Conservation (phyloP, 2,113 vertebrate genomes). For the Mesitornis unicolor region DNA sequence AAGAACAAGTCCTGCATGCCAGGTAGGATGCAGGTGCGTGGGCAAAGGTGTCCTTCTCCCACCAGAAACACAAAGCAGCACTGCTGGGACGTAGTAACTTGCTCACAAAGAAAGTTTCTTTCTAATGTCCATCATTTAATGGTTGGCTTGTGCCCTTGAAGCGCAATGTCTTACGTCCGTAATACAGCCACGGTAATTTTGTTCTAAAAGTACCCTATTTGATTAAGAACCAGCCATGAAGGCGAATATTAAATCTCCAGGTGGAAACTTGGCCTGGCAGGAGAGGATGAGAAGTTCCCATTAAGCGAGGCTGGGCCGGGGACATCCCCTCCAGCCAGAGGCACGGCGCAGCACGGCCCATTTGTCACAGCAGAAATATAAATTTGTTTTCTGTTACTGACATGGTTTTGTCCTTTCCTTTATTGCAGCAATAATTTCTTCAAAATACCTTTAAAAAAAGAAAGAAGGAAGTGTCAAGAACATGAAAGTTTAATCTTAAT, state of each 20-base stretch:
- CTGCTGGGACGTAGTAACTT: accelerated
- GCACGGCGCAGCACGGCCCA: accelerated
- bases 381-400: conserved; percentile 49
- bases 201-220: conserved; percentile 21
- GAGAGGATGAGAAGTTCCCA: background rate
- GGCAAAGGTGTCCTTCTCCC: accelerated
- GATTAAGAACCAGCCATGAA: conserved; percentile 52
- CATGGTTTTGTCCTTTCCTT: conserved; percentile 49
- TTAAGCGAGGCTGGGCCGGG: accelerated
- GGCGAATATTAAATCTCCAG: conserved; percentile 45
- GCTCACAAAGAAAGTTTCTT: conserved; percentile 6
- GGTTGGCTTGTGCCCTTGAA: conserved; percentile 55
- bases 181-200: conserved; percentile 10
- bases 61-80: background rate
- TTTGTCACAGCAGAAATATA: conserved; percentile 18
- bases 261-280: background rate
- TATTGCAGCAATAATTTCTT: conserved; percentile 35
- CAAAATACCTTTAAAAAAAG: conserved; percentile 10
- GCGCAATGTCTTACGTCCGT: background rate
- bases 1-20: accelerated
- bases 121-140: conserved; percentile 5
- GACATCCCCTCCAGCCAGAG: background rate
- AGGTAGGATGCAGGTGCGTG: background rate
- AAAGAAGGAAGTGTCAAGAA: background rate
- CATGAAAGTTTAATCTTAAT: conserved; percentile 28